Conservation (phyloP, 2,888 invertebrate genomes). For the Parnassius apollo region DNA sequence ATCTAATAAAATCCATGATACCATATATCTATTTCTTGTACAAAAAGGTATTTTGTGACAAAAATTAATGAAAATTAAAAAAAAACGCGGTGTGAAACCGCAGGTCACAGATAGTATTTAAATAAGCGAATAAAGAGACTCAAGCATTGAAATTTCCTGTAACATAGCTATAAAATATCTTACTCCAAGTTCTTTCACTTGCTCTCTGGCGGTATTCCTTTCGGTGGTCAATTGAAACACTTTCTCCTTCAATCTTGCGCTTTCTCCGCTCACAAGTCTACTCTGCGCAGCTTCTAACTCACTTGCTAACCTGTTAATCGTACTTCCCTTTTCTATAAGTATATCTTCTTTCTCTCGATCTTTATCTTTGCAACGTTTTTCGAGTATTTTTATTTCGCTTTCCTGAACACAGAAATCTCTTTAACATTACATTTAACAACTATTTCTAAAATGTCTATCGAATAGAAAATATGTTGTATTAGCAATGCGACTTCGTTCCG, state of each 20-base stretch:
- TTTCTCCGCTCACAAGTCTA: slow-evolving; percentile 64
- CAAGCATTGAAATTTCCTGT: too few relatives aligned
- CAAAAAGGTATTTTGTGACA: too few relatives aligned
- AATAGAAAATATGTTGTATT: too few relatives aligned
- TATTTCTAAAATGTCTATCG: too few relatives aligned
- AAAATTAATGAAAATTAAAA: too few relatives aligned
- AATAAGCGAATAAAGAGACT: too few relatives aligned
- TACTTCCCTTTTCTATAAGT: slow-evolving; percentile 82
- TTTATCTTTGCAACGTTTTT: slow-evolving; percentile 77
- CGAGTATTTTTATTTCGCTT: slow-evolving; percentile 77
- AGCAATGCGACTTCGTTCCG: too few relatives aligned
- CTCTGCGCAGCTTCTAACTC: slow-evolving; percentile 83
- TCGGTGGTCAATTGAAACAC: slow-evolving; percentile 69
- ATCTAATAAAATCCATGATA: too few relatives aligned
- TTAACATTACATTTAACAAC: too few relatives aligned
- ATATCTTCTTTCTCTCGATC: slow-evolving; percentile 82
- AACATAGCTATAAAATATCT: not conserved
- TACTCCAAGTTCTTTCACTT: slow-evolving; percentile 74
- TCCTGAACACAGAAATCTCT: slow-evolving; percentile 45
- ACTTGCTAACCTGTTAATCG: slow-evolving; percentile 82
- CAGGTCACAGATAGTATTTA: too few relatives aligned
- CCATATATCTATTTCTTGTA: too few relatives aligned
- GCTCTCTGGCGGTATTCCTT: slow-evolving; percentile 72
- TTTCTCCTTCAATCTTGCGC: slow-evolving; percentile 62
- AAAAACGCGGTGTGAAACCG: too few relatives aligned